Evolutionary conservation across 2,113 vertebrate species (phyloP), one percentile per base, ranked within the genome.

Genomic region (Psittacula cyanocephala): DNA sequence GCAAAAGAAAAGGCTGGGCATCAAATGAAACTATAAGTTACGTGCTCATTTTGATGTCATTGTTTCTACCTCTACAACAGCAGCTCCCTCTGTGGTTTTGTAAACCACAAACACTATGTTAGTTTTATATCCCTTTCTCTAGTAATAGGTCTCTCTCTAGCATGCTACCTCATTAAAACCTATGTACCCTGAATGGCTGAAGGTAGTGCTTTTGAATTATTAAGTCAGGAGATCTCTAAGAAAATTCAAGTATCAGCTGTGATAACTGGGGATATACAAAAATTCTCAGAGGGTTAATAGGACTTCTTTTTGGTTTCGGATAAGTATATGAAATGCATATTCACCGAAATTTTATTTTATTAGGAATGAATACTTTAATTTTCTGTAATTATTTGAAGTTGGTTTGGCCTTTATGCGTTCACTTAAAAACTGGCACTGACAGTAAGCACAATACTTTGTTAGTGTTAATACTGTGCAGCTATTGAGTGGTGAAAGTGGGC

Each of bases 21-120:
- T 81, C n/a, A 80, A 93, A 86, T 94, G 71, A 95, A 96, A 91
- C 76, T 49, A 22, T 91, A 88, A 87, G 46, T 91, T 79, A 67
- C 69, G 24, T 62, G 62, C 89, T 83, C 81, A 7, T 86, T 92
- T 83, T 84, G 74, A 84, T 25, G 35, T 76, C 69, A 35, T 68
- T 83, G 88, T 88, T 89, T 93, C 76, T 89, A 71, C 60, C 74
- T 63, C 11, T 74, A 84, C 27, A 81, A 69, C 72, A 82, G 69
- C 62, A 88, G 43, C 57, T 87, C 70, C 77, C 84, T 89, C 67
- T 50, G 17, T 52, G 59, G 52, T 64, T 96, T 90, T 79, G 52
- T 49, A 95, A 93, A 81, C 70, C 77, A 67, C 67, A 68, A 90
- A 57, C 22, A 13, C 41, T 50, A 71, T 52, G 65, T 47, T 76